phyloP scores from a whole-genome alignment of 1,140 invertebrate genomes.

The Branchinecta lindahli region DNA sequence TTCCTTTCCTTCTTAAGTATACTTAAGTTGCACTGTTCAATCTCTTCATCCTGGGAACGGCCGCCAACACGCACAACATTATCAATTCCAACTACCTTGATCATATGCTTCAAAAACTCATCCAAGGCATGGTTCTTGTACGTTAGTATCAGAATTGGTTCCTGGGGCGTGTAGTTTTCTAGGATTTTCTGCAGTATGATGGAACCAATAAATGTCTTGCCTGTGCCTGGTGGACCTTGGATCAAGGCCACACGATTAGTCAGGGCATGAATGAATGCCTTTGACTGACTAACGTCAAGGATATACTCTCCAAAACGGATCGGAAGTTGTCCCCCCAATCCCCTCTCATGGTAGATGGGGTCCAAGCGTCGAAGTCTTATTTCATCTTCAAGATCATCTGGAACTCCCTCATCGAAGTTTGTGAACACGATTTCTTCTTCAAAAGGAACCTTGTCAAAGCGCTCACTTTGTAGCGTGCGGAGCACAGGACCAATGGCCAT shows the following conservation, averaged over 20 bases:
- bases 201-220: slow-evolving; percentile 37
- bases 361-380: neutral
- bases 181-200: slow-evolving; percentile 27
- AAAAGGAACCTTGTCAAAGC: slow-evolving; percentile 12
- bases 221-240: slow-evolving; percentile 42
- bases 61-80: slow-evolving; percentile 35
- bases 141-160: slow-evolving; percentile 38
- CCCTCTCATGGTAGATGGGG: neutral
- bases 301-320: neutral
- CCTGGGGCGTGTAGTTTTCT: slow-evolving; percentile 21
- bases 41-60: slow-evolving; percentile 28
- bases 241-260: slow-evolving; percentile 30
- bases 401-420: neutral
- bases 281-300: neutral
- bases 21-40: slow-evolving; percentile 20
- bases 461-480: slow-evolving; percentile 10
- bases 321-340: neutral
- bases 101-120: slow-evolving; percentile 39
- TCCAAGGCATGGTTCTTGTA: slow-evolving; percentile 43
- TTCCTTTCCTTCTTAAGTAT: slow-evolving; percentile 10
- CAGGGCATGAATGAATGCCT: slow-evolving; percentile 7
- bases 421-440: slow-evolving; percentile 14
- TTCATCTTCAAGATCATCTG: neutral
- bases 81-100: slow-evolving; percentile 20
- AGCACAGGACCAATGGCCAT: slow-evolving; percentile 13